A percentile compares a stretch with the other conserved stretches of the same genome.
phyloP scores from a whole-genome alignment of 2,888 invertebrate species.

The Drosophila nigricruria region DNA sequence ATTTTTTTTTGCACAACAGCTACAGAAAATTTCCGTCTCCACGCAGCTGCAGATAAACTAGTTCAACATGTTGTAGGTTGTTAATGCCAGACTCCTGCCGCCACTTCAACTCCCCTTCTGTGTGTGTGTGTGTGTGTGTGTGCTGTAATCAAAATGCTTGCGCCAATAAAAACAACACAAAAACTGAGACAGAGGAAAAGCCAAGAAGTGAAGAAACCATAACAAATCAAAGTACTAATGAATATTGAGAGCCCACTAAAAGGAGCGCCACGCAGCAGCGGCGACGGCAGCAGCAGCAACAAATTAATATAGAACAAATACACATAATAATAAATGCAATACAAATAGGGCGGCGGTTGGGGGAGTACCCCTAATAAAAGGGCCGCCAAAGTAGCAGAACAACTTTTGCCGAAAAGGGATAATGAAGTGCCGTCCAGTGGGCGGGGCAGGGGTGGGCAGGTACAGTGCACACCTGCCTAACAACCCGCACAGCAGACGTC shows the following conservation, averaged over 20 bases:
- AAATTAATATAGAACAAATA: conserved; percentile 80
- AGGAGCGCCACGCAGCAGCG: conserved; percentile 51
- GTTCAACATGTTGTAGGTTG: conserved; percentile 72
- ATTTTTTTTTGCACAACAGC: conserved; percentile 13
- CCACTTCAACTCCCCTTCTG: not conserved
- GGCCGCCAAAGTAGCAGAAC: conserved; percentile 38
- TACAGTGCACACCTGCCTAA: conserved; percentile 67
- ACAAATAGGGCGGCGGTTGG: conserved; percentile 1
- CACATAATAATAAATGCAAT: conserved; percentile 78
- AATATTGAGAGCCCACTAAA: conserved; percentile 80
- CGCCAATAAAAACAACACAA: conserved; percentile 76
- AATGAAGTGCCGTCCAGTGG: conserved; percentile 63
- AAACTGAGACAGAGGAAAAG: conserved; percentile 39
- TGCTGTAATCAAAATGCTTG: conserved; percentile 72
- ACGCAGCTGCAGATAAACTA: conserved; percentile 73
- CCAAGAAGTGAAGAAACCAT: conserved; percentile 68
- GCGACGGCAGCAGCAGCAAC: conserved; percentile 54
- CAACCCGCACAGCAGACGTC: conserved; percentile 50
- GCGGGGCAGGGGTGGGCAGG: conserved; percentile 3
- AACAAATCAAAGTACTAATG: conserved; percentile 80
- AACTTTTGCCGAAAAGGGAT: conserved; percentile 64
- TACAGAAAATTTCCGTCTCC: conserved; percentile 35
- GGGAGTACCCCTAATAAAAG: conserved; percentile 55
- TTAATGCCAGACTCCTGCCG: conserved; percentile 6
- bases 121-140: conserved; percentile 17